phyloP scores from a whole-genome alignment of 2,888 invertebrate species.

The Dynastes maya region DNA sequence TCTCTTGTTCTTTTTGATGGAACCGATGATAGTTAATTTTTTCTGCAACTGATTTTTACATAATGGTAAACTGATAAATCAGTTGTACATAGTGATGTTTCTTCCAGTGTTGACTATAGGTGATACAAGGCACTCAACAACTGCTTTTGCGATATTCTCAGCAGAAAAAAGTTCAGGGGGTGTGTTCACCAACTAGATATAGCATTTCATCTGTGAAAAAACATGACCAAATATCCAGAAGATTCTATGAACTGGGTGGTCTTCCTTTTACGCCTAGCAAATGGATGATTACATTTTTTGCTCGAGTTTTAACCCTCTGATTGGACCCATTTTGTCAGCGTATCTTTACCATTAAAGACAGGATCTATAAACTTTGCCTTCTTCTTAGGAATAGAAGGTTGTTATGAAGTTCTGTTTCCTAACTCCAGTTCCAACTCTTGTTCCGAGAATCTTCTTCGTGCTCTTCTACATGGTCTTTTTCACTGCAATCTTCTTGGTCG shows the following conservation, averaged over 20 bases:
- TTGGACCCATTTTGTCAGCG: slow-evolving; percentile 32
- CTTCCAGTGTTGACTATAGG: slow-evolving; percentile 35
- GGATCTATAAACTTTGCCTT: slow-evolving; percentile 22
- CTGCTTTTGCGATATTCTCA: too few species aligned
- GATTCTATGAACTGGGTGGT: slow-evolving; percentile 8
- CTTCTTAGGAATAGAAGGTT: slow-evolving; percentile 9
- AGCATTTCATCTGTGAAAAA: slow-evolving; percentile 32
- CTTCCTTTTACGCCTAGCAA: slow-evolving; percentile 20
- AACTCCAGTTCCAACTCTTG: neutral
- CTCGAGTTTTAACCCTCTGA: slow-evolving; percentile 21
- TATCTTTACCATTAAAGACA: slow-evolving; percentile 32
- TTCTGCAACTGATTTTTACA: too few species aligned
- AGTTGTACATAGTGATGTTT: slow-evolving; percentile 38
- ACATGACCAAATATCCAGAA: slow-evolving; percentile 34
- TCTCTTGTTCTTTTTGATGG: slow-evolving; percentile 41
- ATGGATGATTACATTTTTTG: slow-evolving; percentile 15
- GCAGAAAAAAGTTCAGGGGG: too few species aligned
- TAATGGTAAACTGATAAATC: too few species aligned
- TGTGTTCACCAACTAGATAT: neutral
- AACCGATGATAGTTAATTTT: too few species aligned
- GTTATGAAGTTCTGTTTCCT: neutral
- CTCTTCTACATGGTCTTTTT: neutral
- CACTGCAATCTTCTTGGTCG: neutral
- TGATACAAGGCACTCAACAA: slow-evolving; percentile 5
- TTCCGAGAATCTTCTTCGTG: slow-evolving; percentile 9